A percentile compares a stretch with the other conserved stretches of the same genome.
phyloP scores from a whole-genome alignment of 2,113 vertebrate genomes.

The Plestiodon gilberti region DNA sequence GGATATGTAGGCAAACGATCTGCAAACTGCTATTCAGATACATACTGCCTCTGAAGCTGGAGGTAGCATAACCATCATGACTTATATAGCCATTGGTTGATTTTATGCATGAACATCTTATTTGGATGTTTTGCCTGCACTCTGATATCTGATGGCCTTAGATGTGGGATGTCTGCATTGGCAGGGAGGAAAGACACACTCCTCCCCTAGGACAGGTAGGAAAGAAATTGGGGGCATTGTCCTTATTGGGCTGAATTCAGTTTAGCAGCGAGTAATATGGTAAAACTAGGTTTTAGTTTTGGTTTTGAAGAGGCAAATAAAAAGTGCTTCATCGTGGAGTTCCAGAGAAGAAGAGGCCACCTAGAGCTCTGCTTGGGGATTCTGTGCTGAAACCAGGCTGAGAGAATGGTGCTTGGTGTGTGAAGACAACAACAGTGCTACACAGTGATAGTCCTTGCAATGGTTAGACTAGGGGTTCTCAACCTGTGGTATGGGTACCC shows the following conservation, averaged over 20 bases:
- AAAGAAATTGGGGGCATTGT: neutral
- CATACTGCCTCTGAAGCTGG: too few relatives aligned
- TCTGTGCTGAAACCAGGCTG: slow-evolving; percentile 64
- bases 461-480: slow-evolving; percentile 49
- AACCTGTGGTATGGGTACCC: too few relatives aligned
- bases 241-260: slow-evolving; percentile 36
- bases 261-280: slow-evolving; percentile 66
- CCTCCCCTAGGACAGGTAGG: neutral
- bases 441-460: slow-evolving; percentile 63
- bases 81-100: too few relatives aligned
- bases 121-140: neutral
- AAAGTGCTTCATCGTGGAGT: slow-evolving; percentile 68
- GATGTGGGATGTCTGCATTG: neutral
- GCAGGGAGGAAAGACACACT: neutral
- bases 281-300: slow-evolving; percentile 53
- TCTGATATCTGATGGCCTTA: neutral
- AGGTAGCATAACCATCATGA: too few relatives aligned
- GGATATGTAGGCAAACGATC: too few relatives aligned
- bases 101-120: neutral
- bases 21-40: too few relatives aligned
- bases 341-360: slow-evolving; percentile 56
- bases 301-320: slow-evolving; percentile 64
- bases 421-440: slow-evolving; percentile 41
- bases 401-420: slow-evolving; percentile 60
- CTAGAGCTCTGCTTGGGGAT: slow-evolving; percentile 62